Base-by-base conservation (phyloP, 2,797 vertebrate genomes). In the Chrysocyon brachyurus region DNA sequence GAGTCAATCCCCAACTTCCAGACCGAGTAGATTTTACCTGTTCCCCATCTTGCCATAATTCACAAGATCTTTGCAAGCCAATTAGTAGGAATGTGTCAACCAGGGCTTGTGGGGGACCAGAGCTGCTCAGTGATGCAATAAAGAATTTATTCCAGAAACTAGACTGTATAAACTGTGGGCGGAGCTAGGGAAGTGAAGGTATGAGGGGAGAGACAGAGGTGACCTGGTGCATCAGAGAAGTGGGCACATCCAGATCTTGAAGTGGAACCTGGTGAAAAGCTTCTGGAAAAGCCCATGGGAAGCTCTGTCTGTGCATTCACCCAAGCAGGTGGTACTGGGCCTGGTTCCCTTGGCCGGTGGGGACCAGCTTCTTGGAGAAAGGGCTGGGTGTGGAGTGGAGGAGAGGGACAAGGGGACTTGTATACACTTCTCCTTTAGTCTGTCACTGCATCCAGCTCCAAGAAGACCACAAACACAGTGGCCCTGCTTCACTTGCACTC, bases 201-300 rank as follows among this genome's bases (percentile, higher is more conserved):
- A 22, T 1, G 0, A 28, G 11, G 52, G 77, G 49, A 72, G 40
- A 87, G 61, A 31, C 4, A 4, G 57, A 40, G 46, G 54, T 79
- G 33, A 87, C 5, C 36, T n/a, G 52, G 63, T 22, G 31, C 46
- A 3, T 24, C 28, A 12, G 36, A 54, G 77, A 33, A 12, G 22
- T 63, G 56, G 56, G 14, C 1, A 0, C 0, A 0, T 24, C 21
- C 28, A 36, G 40, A 26, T 57, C 40, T 22, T 46, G 52, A 61
- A 61, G 21, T 6, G 16, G 61, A 40, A 75, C 31, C 31, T 9
- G 1, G 0, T 3, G 24, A 26, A 14, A 63, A 61, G 14, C 46
- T 61, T 22, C 0, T 6, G 52, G 31, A 52, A 54, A 54, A 17
- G 22, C 22, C 54, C 17, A 16, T 2, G 22, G 61, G 61, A 66